phyloP scores from a whole-genome alignment of 2,113 vertebrate species.

The Herpailurus yagouaroundi region DNA sequence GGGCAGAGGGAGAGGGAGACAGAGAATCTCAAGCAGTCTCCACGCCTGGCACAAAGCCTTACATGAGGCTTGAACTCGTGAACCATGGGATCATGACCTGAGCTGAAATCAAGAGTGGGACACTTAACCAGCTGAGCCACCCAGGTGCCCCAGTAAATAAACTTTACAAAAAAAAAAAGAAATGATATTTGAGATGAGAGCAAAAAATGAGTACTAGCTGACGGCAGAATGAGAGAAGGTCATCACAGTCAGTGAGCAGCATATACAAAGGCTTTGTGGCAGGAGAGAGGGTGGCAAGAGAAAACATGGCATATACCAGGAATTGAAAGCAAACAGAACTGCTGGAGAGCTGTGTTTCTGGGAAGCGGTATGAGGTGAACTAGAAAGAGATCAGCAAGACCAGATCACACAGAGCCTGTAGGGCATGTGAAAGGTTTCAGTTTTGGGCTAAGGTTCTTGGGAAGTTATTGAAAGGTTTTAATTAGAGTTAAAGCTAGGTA shows the following conservation, averaged over 20 bases:
- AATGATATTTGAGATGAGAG: conserved; percentile 1
- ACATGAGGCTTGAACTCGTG: too few species aligned
- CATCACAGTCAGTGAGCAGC: not conserved
- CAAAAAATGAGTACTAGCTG: not conserved
- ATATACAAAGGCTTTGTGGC: not conserved
- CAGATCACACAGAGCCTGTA: not conserved
- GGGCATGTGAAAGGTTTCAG: not conserved
- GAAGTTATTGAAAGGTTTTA: conserved; percentile 20
- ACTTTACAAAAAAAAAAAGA: not conserved
- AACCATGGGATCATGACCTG: not conserved
- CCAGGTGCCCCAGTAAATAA: not conserved
- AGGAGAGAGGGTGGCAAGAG: not conserved
- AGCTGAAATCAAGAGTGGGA: not conserved
- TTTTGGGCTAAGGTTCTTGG: not conserved
- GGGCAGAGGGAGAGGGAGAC: too few species aligned
- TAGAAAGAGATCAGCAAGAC: not conserved
- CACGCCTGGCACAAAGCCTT: too few species aligned
- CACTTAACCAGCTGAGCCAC: not conserved
- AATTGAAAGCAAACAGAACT: not conserved
- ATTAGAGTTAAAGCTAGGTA: not conserved
- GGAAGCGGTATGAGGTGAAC: not conserved
- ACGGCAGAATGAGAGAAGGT: not conserved
- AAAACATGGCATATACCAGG: not conserved
- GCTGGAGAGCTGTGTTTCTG: not conserved
- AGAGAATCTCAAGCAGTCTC: too few species aligned